These are phyloP conservation scores for Oscheius myriophilus DNA, from an alignment of 2,888 invertebrate species.

Conservation along the genomic window DNA sequence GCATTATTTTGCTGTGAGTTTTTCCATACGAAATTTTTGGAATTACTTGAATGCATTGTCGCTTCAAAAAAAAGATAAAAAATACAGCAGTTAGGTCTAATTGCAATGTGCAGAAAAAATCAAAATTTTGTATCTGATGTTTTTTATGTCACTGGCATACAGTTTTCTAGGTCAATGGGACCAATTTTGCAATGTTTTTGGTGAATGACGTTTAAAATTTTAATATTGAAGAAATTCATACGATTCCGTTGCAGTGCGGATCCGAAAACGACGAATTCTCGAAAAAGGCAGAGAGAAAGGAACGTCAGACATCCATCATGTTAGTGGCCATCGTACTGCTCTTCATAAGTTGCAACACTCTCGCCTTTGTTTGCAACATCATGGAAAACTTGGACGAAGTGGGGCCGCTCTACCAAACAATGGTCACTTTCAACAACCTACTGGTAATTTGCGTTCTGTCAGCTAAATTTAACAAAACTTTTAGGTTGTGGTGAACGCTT, in stretches of 20 bases:
- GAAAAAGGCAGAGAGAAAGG: constrained; percentile 55
- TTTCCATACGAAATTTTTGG: too few species aligned
- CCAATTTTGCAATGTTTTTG: too few species aligned
- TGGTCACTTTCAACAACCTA: constrained; percentile 62
- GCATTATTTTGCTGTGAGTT: too few species aligned
- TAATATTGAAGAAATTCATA: too few species aligned
- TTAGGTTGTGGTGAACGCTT: constrained; percentile 66
- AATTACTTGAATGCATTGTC: too few species aligned
- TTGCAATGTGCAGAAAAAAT: too few species aligned
- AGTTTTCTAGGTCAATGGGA: too few species aligned
- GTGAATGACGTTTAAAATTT: too few species aligned
- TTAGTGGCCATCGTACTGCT: constrained; percentile 64
- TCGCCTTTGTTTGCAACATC: constrained; percentile 65
- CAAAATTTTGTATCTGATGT: too few species aligned
- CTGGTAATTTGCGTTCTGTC: constrained; percentile 43
- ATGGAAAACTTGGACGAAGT: constrained; percentile 62
- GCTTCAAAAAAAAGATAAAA: too few species aligned
- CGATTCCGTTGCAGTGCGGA: constrained; percentile 45
- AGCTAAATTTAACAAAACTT: neutral
- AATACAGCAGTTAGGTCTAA: too few species aligned
- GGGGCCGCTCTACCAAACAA: constrained; percentile 43
- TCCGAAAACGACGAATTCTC: constrained; percentile 53
- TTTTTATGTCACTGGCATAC: too few species aligned
- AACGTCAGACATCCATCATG: constrained; percentile 66
- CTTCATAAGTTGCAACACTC: constrained; percentile 62